Percentiles rank a stretch among this genome's conserved stretches.
Conservation (phyloP, 2,797 vertebrate species). For the Erethizon dorsatum region DNA sequence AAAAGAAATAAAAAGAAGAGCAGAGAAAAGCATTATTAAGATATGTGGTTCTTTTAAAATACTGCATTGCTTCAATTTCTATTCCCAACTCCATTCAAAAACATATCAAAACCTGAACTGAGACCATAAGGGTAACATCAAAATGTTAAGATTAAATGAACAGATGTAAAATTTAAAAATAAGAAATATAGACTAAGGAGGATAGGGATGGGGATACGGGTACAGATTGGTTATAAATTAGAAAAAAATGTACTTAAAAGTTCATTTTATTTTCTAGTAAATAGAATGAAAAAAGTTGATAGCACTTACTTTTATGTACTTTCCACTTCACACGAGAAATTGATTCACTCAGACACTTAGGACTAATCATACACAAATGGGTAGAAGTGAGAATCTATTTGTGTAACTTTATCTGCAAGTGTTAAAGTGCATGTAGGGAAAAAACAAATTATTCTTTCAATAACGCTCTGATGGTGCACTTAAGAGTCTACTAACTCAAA, state of each 20-base stretch:
- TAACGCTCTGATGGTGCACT: not conserved
- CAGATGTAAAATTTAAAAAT: conserved; percentile 39
- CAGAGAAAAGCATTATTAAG: not conserved
- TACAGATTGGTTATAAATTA: conserved; percentile 12
- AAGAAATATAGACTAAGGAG: not conserved
- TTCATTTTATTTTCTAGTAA: conserved; percentile 55
- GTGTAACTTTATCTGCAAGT: not conserved
- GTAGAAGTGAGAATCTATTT: conserved; percentile 1
- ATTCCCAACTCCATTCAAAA: conserved; percentile 23
- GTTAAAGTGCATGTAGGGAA: conserved; percentile 25
- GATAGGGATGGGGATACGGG: rapidly evolving
- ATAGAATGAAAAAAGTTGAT: not conserved
- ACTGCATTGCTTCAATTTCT: not conserved
- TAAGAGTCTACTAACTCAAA: not conserved
- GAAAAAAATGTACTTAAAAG: conserved; percentile 21
- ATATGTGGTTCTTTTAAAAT: not conserved
- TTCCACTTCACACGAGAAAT: conserved; percentile 22
- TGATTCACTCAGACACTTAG: conserved; percentile 54
- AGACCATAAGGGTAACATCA: not conserved
- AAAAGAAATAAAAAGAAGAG: conserved; percentile 14
- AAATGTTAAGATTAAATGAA: conserved; percentile 51
- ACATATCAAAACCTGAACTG: conserved; percentile 41
- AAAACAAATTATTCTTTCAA: not conserved
- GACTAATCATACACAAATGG: conserved; percentile 23
- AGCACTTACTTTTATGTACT: conserved; percentile 39